Base-by-base conservation (phyloP, 1,140 invertebrate genomes). In the Phenacoccus solenopsis region DNA sequence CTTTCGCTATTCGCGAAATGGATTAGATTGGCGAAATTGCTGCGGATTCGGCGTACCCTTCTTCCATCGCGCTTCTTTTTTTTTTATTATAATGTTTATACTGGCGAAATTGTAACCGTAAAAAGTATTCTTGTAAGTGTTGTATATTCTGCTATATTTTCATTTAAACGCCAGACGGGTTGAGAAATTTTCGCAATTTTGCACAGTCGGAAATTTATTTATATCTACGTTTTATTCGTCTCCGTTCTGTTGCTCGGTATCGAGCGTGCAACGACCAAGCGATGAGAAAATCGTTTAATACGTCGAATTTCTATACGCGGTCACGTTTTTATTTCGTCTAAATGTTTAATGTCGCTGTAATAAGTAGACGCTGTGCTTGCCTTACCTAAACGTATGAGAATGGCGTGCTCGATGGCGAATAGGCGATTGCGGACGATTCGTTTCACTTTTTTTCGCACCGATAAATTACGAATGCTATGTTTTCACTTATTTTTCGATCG, bases 81-180 rank as follows among this genome's bases (percentile, higher is more conserved):
- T n/a, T 49, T 49, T 49, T n/a, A 49, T 49, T 49, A 49, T 49
- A n/a, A n/a, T 49, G 38, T 49, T 49, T 49, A 49, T 49, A 49
- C 16, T 49, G 12, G 38, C 16, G 3, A 49, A 49, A 49, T 49
- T 49, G 38, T 49, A n/a, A n/a, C 16, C 38, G 16, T 49, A 49
- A 49, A 49, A 49, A 5, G 38, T n/a, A n/a, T 49, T n/a, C n/a
- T n/a, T n/a, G 38, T 10, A 49, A 49, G 20, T 49, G 38, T n/a
- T 49, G 38, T 49, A 49, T 16, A 49, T n/a, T 49, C 38, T 49
- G 13, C 38, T 49, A 49, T n/a, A n/a, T 49, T 49, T 49, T 49
- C 38, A 49, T 49, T 49, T 49, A 16, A 49, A 49, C 38, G 38
- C 38, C 12, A 5, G 16, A 49, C 16, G 38, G 38, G 38, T 49